Conservation (phyloP, 2,797 vertebrate species). For the Morelia viridis region DNA sequence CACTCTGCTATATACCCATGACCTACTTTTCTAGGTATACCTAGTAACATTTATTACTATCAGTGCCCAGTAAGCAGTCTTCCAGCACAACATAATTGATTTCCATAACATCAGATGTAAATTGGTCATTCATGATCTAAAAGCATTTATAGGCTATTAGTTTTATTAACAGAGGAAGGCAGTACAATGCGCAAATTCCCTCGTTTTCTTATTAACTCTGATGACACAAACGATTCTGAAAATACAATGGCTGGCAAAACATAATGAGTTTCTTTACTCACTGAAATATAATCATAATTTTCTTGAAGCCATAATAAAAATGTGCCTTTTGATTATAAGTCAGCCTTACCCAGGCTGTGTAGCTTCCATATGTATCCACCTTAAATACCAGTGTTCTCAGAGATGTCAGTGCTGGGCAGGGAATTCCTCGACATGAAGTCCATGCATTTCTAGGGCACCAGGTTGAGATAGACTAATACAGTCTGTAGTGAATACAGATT, state of each 20-base stretch:
- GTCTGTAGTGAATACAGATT: constrained; percentile 11
- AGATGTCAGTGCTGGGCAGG: background rate
- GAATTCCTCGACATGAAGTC: background rate
- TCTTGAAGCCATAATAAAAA: constrained; percentile 30
- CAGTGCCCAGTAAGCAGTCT: background rate
- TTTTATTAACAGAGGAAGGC: background rate
- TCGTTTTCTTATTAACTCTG: background rate
- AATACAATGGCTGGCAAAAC: constrained; percentile 27
- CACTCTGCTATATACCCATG: background rate
- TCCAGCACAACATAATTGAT: background rate
- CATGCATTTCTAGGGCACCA: background rate
- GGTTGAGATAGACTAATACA: background rate
- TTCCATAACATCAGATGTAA: background rate
- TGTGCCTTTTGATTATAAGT: background rate
- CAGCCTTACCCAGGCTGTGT: background rate
- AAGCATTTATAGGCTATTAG: background rate
- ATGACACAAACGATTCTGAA: constrained; percentile 5
- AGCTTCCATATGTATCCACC: background rate
- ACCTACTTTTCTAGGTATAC: background rate
- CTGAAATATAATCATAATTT: constrained; percentile 38
- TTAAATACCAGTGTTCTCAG: background rate
- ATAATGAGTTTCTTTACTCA: constrained; percentile 27
- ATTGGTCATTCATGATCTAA: background rate
- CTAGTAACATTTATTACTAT: background rate
- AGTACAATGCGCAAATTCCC: background rate